Conservation (phyloP, 2,113 vertebrate genomes). For the Aepyceros melampus region DNA sequence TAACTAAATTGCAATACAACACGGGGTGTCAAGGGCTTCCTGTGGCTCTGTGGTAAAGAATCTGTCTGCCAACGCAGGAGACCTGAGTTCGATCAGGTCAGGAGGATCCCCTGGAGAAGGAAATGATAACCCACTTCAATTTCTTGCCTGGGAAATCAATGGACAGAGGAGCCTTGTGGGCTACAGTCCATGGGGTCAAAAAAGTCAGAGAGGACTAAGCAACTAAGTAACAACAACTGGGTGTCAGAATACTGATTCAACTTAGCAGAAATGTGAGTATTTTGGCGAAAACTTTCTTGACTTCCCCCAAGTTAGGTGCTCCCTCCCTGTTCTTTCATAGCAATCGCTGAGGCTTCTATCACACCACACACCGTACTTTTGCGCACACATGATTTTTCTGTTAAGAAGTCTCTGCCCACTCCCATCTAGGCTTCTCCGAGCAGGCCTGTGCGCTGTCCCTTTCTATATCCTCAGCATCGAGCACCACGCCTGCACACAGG, state of each 20-base stretch:
- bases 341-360: not conserved
- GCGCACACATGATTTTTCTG: not conserved
- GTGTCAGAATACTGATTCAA: not conserved
- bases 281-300: not conserved
- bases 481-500: no score
- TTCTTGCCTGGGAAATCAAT: not conserved
- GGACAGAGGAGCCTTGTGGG: not conserved
- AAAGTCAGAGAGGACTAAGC: not conserved
- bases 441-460: not conserved
- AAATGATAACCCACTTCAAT: not conserved
- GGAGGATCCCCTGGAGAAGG: not conserved
- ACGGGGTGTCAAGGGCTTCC: not conserved
- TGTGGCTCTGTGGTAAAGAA: not conserved
- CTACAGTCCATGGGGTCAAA: not conserved
- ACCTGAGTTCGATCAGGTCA: not conserved
- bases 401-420: not conserved
- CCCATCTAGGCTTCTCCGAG: no score
- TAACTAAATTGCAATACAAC: not conserved
- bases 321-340: not conserved
- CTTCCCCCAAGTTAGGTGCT: no score
- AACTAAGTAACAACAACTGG: not conserved
- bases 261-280: not conserved
- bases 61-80: not conserved
- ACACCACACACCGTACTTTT: not conserved
- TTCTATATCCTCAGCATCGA: not conserved